These are phyloP conservation scores for Akabosia matsudoensis DNA, from an alignment of 1,140 invertebrate species.

Conservation along the genomic window DNA sequence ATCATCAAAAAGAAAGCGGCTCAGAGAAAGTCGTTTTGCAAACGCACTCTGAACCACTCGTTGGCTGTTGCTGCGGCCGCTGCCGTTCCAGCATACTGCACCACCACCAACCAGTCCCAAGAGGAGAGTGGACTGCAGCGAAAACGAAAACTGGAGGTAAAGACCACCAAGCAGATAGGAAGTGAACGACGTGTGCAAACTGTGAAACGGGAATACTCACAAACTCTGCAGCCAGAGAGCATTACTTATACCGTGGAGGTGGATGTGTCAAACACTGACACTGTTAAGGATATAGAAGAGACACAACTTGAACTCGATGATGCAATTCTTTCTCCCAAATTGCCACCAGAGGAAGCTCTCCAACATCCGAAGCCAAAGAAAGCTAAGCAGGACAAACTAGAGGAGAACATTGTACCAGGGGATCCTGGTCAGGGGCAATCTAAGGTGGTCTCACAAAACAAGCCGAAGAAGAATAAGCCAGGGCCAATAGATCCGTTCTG, in stretches of 20 bases:
- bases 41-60: background rate
- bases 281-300: too few relatives aligned
- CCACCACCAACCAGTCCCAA: too few relatives aligned
- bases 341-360: background rate
- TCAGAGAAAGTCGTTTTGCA: background rate
- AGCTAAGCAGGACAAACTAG: background rate
- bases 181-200: too few relatives aligned
- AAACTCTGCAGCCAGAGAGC: too few relatives aligned
- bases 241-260: too few relatives aligned
- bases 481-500: background rate
- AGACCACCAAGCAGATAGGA: too few relatives aligned
- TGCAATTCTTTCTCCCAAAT: background rate
- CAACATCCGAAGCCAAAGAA: background rate
- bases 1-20: background rate
- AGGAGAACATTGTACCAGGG: background rate
- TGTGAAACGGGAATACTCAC: too few relatives aligned
- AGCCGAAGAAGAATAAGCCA: background rate
- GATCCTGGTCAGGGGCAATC: background rate
- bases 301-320: too few relatives aligned
- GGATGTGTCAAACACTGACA: too few relatives aligned
- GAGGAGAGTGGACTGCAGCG: background rate
- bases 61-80: background rate
- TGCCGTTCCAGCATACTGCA: background rate
- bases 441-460: background rate
- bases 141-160: background rate